Percentiles rank a stretch among this genome's conserved stretches.
Evolutionary conservation across 2,888 invertebrate species (phyloP).

Genomic region (Drosophila colorata): DNA sequence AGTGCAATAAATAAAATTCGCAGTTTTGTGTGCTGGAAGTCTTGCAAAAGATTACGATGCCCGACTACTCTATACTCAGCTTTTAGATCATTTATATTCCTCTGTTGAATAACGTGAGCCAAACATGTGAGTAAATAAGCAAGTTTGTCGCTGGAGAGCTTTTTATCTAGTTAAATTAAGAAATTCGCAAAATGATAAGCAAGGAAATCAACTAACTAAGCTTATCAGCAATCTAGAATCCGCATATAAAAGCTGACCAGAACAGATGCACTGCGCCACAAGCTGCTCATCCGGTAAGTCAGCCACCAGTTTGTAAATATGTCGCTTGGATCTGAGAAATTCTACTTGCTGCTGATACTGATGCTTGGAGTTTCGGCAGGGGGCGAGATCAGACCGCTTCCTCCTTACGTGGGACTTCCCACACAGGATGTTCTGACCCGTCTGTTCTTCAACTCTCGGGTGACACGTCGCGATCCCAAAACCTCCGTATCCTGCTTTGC

Average conservation of each 20-base stretch:
- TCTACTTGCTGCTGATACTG: conserved; percentile 32
- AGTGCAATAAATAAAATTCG: conserved; percentile 34
- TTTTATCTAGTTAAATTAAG: conserved; percentile 44
- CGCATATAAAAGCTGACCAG: conserved; percentile 61
- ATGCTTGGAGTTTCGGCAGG: conserved; percentile 22
- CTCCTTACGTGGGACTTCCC: conserved; percentile 69
- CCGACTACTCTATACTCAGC: neutral
- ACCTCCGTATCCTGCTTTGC: conserved; percentile 73
- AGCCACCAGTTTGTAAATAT: conserved; percentile 19
- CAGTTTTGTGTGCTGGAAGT: conserved; percentile 3
- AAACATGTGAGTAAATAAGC: conserved; percentile 40
- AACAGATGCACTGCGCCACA: conserved; percentile 71
- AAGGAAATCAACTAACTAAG: conserved; percentile 39
- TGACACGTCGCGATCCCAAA: conserved; percentile 66
- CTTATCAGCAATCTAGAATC: conserved; percentile 12
- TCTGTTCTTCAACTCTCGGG: conserved; percentile 71
- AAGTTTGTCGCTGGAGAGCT: conserved; percentile 16
- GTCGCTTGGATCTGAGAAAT: conserved; percentile 14
- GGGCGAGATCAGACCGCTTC: conserved; percentile 52
- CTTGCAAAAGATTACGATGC: neutral
- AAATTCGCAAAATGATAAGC: conserved; percentile 50
- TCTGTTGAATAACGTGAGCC: conserved; percentile 9
- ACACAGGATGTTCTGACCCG: conserved; percentile 70
- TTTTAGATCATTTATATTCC: conserved; percentile 3
- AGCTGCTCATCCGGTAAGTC: conserved; percentile 34